Evolutionary conservation across 2,888 invertebrate genomes (phyloP).

Genomic region (Panzeria rudis): DNA sequence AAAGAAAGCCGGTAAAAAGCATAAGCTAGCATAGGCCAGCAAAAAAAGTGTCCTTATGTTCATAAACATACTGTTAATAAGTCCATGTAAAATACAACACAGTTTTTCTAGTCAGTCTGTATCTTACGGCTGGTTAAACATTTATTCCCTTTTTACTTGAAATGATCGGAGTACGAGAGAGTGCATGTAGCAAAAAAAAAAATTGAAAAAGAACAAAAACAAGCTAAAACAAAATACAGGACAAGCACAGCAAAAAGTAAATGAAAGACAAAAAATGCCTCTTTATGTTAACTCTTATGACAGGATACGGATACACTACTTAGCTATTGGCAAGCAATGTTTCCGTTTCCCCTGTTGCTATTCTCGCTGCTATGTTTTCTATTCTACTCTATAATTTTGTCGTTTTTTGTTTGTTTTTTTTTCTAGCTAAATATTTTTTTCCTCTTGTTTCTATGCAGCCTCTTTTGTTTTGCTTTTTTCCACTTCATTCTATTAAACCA

Average conservation of each 20-base stretch:
- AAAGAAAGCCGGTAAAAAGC: not conserved
- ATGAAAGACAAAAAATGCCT: constrained; percentile 22
- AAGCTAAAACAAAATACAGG: constrained; percentile 36
- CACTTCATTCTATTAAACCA: constrained; percentile 50
- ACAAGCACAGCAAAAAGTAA: constrained; percentile 29
- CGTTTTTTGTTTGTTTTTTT: constrained; percentile 5
- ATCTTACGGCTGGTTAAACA: constrained; percentile 62
- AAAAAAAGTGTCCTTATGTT: constrained; percentile 64
- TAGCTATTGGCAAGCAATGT: constrained; percentile 73
- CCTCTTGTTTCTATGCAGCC: constrained; percentile 42
- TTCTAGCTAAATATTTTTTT: constrained; percentile 1
- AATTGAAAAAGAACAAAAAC: not conserved
- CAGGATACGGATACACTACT: constrained; percentile 73
- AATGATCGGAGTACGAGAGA: not conserved
- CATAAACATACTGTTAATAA: constrained; percentile 64
- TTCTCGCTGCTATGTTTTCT: constrained; percentile 20
- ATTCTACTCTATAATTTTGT: not conserved
- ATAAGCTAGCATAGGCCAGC: constrained; percentile 17
- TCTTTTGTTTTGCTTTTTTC: constrained; percentile 29
- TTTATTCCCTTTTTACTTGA: constrained; percentile 53
- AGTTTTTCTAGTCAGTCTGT: constrained; percentile 31
- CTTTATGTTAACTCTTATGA: constrained; percentile 68
- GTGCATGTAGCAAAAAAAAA: constrained; percentile 17
- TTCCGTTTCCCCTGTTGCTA: constrained; percentile 70
- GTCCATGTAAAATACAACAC: constrained; percentile 17